Conservation (phyloP, 2,797 vertebrate species). For the Pelodytes ibericus region DNA sequence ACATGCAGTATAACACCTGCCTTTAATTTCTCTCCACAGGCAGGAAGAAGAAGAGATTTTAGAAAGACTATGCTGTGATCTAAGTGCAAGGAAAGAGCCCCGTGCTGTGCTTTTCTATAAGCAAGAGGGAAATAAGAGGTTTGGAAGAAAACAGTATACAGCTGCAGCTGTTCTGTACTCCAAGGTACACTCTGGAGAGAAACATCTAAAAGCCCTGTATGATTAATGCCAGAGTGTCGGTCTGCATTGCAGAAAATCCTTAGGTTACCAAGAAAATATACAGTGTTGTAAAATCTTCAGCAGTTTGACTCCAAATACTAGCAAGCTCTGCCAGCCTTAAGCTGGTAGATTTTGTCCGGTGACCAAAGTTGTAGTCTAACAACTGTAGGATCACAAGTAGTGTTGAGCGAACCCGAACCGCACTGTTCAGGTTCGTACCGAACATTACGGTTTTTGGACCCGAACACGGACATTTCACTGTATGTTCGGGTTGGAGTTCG, state of each 20-base stretch:
- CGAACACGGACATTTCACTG: too few species aligned
- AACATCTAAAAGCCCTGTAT: not conserved
- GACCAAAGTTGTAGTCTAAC: too few species aligned
- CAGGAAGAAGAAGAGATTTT: conserved; percentile 74
- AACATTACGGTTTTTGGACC: too few species aligned
- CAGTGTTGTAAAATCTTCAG: too few species aligned
- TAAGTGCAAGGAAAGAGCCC: conserved; percentile 71
- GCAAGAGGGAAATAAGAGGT: conserved; percentile 79
- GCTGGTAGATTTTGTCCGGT: too few species aligned
- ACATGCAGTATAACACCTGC: conserved; percentile 34
- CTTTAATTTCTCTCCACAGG: conserved; percentile 64
- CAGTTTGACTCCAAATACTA: too few species aligned
- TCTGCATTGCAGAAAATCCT: not conserved
- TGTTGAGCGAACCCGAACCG: too few species aligned
- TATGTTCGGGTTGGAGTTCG: too few species aligned
- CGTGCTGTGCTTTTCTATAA: conserved; percentile 70
- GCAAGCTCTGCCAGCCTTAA: too few species aligned
- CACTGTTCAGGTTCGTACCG: too few species aligned
- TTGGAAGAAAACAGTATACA: conserved; percentile 75
- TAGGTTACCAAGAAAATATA: not conserved
- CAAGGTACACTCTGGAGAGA: conserved; percentile 71
- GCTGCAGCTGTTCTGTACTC: conserved; percentile 79
- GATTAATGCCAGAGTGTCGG: not conserved
- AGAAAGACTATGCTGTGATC: conserved; percentile 64
- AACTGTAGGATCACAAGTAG: too few species aligned